A percentile compares a stretch with the other conserved stretches of the same genome.
Conservation (phyloP, 2,888 invertebrate species). For the Melanostoma mellinum region DNA sequence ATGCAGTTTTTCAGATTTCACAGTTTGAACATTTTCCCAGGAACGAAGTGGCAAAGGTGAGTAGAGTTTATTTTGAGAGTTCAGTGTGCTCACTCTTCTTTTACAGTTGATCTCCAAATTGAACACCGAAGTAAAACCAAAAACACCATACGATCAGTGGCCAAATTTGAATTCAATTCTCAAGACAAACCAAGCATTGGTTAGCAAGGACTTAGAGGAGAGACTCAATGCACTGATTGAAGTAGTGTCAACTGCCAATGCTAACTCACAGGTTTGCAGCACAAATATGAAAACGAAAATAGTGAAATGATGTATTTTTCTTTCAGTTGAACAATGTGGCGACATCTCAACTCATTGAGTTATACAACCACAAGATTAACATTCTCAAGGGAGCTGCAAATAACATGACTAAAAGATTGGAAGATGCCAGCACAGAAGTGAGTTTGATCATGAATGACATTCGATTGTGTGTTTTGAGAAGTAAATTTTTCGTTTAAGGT, state of each 20-base stretch:
- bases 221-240: slow-evolving; percentile 78
- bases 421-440: slow-evolving; percentile 78
- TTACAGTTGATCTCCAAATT: slow-evolving; percentile 76
- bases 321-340: slow-evolving; percentile 77
- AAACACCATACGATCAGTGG: slow-evolving; percentile 76
- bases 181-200: slow-evolving; percentile 78
- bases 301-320: neutral
- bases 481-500: slow-evolving; percentile 74
- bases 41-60: slow-evolving; percentile 78
- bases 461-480: no score
- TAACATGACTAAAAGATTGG: slow-evolving; percentile 77
- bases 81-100: neutral
- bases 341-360: slow-evolving; percentile 80
- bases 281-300: neutral
- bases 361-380: slow-evolving; percentile 80
- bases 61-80: neutral
- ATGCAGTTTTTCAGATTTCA: slow-evolving; percentile 79
- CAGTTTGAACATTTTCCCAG: slow-evolving; percentile 80
- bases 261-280: slow-evolving; percentile 75
- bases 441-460: neutral
- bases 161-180: slow-evolving; percentile 79
- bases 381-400: slow-evolving; percentile 76
- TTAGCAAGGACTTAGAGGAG: slow-evolving; percentile 78
- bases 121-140: slow-evolving; percentile 37
- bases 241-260: slow-evolving; percentile 76